Evolutionary conservation across 1,140 invertebrate genomes (phyloP), one percentile per base, ranked within the genome.

Genomic region (Neodiprion virginianus): DNA sequence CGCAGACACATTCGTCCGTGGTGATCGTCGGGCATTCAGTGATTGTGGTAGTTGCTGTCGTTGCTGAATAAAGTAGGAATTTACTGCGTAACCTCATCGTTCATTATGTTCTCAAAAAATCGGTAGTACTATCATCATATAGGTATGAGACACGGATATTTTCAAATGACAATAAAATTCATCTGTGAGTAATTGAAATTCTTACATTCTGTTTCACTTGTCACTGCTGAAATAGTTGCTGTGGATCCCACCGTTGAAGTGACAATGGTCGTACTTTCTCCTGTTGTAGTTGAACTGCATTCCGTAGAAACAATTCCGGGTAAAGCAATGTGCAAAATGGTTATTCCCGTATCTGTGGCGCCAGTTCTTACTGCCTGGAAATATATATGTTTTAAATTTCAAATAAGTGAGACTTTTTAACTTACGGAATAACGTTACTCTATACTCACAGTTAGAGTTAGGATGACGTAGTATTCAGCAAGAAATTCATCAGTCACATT

Each of bases 401-500:
- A 40, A 48, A 71, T 66, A 50, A 71, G 47, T 28, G 17, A 49
- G 12, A 50, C 21, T 71, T 48, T 12, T 65, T 49, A 53, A 40
- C 69, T 21, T 21, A 21, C 53, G 10, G 4, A 7, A 21, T 28
- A 71, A 49, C 17, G 53, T 72, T 72, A 50, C 17, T 11, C 7
- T 7, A 14, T 50, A 72, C 72, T 73, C 53, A 76, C 75, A 69
- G 66, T 76, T 12, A 76, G 67, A 21, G n/a, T 73, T 10, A 76
- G 61, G 48, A 76, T n/a, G 5, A 71, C 71, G 40, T 48, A 73
- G 70, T 68, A 66, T 28, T 76, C 75, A n/a, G 48, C 17, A 23
- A 76, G 72, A 14, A 76, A 70, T 71, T 69, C 70, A 50, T 12
- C 67, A 21, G 71, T 67, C 4, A 68, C 71, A 61, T 73, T 40